Conservation (phyloP, 2,797 vertebrate genomes). For the Eulemur coronatus region DNA sequence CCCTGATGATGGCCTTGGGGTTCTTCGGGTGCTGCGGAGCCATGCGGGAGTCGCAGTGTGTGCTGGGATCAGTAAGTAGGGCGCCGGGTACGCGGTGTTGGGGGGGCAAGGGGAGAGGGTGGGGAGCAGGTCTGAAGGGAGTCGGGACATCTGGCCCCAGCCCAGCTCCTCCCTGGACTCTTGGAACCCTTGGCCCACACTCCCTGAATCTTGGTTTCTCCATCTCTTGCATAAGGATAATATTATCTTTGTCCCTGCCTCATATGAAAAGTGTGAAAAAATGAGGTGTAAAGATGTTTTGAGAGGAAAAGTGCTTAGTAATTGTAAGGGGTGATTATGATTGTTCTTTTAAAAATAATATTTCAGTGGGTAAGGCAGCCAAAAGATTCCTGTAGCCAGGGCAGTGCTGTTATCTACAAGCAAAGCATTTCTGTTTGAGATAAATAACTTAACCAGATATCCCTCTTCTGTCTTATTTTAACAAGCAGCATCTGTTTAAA, state of each 20-base stretch:
- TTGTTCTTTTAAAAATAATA: neutral
- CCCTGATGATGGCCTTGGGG: conserved; percentile 95
- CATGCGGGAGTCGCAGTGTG: conserved; percentile 95
- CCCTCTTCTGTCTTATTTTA: conserved; percentile 23
- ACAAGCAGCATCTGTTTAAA: neutral
- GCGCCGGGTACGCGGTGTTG: fast-evolving
- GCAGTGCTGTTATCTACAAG: neutral
- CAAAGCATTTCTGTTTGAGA: conserved; percentile 43
- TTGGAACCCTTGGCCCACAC: neutral
- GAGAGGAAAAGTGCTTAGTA: conserved; percentile 18
- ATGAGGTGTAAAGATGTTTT: neutral
- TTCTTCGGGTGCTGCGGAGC: conserved; percentile 98
- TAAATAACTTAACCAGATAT: neutral
- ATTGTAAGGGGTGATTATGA: neutral
- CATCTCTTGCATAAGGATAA: neutral
- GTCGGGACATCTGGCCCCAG: neutral
- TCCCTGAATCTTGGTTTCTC: neutral
- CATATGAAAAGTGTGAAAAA: neutral
- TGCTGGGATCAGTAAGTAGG: conserved; percentile 94
- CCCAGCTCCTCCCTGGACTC: neutral
- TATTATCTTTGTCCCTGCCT: conserved; percentile 5
- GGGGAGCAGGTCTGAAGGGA: neutral
- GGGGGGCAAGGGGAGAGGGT: fast-evolving
- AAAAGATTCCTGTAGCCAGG: neutral
- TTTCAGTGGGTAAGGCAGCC: neutral